Percentiles rank a stretch among this genome's conserved stretches.
Conservation (phyloP, 2,888 invertebrate species). For the Amphipyra tragopoginis region DNA sequence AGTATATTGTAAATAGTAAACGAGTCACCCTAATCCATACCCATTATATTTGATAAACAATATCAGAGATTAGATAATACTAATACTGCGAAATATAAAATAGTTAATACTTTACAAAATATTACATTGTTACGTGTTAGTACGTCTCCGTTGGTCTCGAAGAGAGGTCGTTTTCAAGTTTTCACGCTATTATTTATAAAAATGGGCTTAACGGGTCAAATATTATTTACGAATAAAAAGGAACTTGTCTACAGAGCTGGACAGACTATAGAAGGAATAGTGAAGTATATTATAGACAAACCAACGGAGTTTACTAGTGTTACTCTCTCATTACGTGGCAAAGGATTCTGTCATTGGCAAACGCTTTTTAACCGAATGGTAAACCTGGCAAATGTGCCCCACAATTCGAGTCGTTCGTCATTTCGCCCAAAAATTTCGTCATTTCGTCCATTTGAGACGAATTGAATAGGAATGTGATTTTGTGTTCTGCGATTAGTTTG, state of each 20-base stretch:
- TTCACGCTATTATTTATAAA: neutral
- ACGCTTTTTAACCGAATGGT: neutral
- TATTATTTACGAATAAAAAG: constrained; percentile 47
- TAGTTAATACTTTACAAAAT: no score
- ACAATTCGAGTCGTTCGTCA: no score
- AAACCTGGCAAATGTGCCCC: no score
- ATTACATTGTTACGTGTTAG: neutral
- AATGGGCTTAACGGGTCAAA: constrained; percentile 53
- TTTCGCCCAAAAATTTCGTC: no score
- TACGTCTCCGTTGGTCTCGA: neutral
- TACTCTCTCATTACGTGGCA: constrained; percentile 54
- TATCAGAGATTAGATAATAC: constrained; percentile 15
- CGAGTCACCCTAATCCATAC: no score
- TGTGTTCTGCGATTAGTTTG: no score
- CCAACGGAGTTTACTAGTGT: constrained; percentile 53
- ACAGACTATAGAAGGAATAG: constrained; percentile 47
- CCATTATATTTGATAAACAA: neutral
- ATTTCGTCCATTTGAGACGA: no score
- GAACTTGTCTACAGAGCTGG: constrained; percentile 55
- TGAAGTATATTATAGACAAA: constrained; percentile 55
- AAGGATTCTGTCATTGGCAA: constrained; percentile 51
- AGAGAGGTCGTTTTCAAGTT: neutral
- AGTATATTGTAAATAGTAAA: neutral
- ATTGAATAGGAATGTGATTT: no score
- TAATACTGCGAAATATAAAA: neutral